These are phyloP conservation scores for Pterocles orientalis DNA, from an alignment of 2,113 vertebrate species.

Conservation along the genomic window DNA sequence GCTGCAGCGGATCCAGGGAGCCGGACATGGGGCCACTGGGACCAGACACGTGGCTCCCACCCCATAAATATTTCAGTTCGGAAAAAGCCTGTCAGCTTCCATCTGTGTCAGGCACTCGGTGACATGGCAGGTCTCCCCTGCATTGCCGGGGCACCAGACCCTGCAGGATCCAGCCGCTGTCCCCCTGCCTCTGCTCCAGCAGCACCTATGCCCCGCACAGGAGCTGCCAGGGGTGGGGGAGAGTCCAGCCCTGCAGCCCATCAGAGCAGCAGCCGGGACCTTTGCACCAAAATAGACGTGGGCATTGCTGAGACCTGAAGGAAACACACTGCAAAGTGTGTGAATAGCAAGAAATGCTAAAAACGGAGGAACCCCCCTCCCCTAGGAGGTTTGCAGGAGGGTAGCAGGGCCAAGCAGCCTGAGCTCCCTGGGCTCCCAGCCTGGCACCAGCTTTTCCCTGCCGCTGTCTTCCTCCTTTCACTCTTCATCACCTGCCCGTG, in stretches of 20 bases:
- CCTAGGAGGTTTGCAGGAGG: background rate
- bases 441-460: background rate
- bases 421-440: background rate
- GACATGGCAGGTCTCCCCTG: background rate
- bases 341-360: background rate
- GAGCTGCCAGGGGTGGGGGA: background rate
- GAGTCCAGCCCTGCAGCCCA: too few species aligned
- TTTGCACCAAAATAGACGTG: background rate
- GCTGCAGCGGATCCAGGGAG: background rate
- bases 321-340: accelerated
- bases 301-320: background rate
- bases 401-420: background rate
- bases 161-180: background rate
- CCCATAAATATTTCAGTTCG: slow-evolving; percentile 45
- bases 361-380: background rate
- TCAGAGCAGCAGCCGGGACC: background rate
- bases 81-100: slow-evolving; percentile 40
- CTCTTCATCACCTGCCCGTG: background rate
- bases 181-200: background rate
- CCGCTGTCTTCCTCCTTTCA: accelerated
- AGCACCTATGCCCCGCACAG: background rate
- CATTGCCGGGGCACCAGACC: background rate
- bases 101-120: background rate
- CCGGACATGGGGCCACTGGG: background rate
- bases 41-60: background rate